These are phyloP conservation scores for Drosophila ambigua DNA, from an alignment of 1,140 invertebrate genomes.

Conservation along the genomic window DNA sequence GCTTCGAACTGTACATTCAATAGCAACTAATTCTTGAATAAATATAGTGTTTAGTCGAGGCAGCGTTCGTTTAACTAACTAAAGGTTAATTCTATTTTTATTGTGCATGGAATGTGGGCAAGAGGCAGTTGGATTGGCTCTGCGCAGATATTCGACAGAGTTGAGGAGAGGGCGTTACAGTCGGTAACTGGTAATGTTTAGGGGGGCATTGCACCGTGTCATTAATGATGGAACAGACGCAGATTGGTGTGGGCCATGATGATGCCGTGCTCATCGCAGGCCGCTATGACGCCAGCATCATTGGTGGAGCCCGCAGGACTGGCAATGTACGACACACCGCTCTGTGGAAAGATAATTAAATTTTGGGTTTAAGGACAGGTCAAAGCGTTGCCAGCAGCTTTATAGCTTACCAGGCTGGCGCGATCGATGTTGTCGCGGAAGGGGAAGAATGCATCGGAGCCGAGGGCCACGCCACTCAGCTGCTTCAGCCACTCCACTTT, in stretches of 20 bases:
- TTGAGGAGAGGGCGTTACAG: neutral
- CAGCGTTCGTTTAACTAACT: conserved; percentile 71
- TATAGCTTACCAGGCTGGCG: conserved; percentile 90
- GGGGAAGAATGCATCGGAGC: conserved; percentile 99
- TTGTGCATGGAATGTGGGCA: conserved; percentile 38
- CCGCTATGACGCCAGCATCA: conserved; percentile 94
- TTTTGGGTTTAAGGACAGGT: neutral
- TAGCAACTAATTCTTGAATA: conserved; percentile 72
- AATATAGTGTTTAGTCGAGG: conserved; percentile 69
- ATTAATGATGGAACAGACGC: conserved; percentile 97
- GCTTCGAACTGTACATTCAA: conserved; percentile 50
- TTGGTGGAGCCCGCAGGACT: conserved; percentile 97
- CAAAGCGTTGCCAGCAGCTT: too few relatives aligned
- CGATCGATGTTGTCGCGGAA: conserved; percentile 99
- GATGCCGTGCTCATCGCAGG: conserved; percentile 96
- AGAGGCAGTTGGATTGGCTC: conserved; percentile 29
- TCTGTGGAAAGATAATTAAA: conserved; percentile 87
- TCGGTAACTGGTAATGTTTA: too few relatives aligned
- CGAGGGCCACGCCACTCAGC: conserved; percentile 93
- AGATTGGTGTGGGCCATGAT: conserved; percentile 95
- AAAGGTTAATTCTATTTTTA: conserved; percentile 47
- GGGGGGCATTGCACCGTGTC: neutral
- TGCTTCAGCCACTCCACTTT: conserved; percentile 91
- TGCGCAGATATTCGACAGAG: neutral
- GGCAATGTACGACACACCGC: conserved; percentile 96